Conservation (phyloP, 2,113 vertebrate genomes). For the Agapornis roseicollis region DNA sequence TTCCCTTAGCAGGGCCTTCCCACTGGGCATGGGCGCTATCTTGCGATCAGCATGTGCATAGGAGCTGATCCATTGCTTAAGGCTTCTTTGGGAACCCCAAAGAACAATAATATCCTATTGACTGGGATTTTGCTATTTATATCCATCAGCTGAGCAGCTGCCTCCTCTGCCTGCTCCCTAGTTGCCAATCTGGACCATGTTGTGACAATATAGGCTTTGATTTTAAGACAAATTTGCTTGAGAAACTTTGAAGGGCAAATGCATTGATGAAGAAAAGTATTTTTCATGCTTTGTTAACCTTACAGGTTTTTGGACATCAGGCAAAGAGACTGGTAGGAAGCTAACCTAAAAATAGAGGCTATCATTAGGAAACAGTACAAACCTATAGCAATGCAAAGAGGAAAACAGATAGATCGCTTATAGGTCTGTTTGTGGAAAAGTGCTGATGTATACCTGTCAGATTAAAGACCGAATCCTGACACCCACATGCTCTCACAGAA, state of each 20-base stretch:
- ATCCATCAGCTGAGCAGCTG: constrained; percentile 20
- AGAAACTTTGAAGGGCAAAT: neutral
- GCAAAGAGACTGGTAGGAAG: neutral
- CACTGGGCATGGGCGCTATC: neutral
- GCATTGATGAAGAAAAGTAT: neutral
- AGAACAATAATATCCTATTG: constrained; percentile 60
- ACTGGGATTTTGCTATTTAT: constrained; percentile 63
- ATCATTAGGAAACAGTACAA: neutral
- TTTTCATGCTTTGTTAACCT: neutral
- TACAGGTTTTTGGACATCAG: neutral
- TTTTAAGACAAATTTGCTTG: neutral
- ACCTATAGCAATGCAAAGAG: neutral
- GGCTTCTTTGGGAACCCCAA: constrained; percentile 55
- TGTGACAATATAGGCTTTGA: neutral
- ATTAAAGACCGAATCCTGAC: constrained; percentile 4
- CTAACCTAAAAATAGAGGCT: neutral
- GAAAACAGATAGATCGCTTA: neutral
- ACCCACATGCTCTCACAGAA: neutral
- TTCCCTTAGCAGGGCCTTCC: neutral
- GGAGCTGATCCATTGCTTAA: constrained; percentile 48
- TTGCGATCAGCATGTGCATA: neutral
- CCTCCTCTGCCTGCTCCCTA: constrained; percentile 42
- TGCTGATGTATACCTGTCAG: neutral
- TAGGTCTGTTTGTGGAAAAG: neutral
- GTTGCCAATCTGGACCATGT: neutral